These are phyloP conservation scores for Apis florea DNA, from an alignment of 1,140 invertebrate species.

Conservation along the genomic window DNA sequence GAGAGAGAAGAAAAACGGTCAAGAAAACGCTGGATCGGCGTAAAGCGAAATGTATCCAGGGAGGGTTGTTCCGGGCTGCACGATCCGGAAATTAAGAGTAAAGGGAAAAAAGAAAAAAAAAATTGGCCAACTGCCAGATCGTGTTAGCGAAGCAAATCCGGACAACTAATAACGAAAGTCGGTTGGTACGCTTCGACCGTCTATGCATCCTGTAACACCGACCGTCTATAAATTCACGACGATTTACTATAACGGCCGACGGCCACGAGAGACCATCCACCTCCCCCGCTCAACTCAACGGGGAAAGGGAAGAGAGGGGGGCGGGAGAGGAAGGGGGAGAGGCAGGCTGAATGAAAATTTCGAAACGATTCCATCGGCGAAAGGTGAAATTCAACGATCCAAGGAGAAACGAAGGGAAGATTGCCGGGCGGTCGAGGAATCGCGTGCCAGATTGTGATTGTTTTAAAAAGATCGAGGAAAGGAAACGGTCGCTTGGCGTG, in stretches of 20 bases:
- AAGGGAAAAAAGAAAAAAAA: constrained; percentile 57
- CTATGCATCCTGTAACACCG: not conserved
- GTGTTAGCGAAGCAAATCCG: constrained; percentile 60
- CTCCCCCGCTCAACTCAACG: too few relatives aligned
- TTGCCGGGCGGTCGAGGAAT: constrained; percentile 9
- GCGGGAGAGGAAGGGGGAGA: too few relatives aligned
- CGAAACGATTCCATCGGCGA: constrained; percentile 3
- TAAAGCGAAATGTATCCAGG: constrained; percentile 21
- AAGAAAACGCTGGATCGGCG: constrained; percentile 23
- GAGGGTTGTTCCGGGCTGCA: constrained; percentile 39
- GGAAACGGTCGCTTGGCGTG: constrained; percentile 25
- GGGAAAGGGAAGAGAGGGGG: too few relatives aligned
- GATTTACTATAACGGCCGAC: constrained; percentile 65
- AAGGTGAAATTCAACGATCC: not conserved
- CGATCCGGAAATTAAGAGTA: constrained; percentile 55
- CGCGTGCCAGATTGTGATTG: constrained; percentile 29
- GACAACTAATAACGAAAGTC: constrained; percentile 69
- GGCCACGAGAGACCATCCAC: constrained; percentile 38
- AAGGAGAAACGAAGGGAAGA: not conserved
- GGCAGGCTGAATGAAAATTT: constrained; percentile 58
- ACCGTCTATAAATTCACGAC: constrained; percentile 64
- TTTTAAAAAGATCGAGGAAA: constrained; percentile 23
- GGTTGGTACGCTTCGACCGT: constrained; percentile 38
- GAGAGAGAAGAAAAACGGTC: not conserved
- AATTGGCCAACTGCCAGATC: constrained; percentile 65